Base-by-base conservation (phyloP, 2,113 vertebrate genomes). In the Cromileptes altivelis region DNA sequence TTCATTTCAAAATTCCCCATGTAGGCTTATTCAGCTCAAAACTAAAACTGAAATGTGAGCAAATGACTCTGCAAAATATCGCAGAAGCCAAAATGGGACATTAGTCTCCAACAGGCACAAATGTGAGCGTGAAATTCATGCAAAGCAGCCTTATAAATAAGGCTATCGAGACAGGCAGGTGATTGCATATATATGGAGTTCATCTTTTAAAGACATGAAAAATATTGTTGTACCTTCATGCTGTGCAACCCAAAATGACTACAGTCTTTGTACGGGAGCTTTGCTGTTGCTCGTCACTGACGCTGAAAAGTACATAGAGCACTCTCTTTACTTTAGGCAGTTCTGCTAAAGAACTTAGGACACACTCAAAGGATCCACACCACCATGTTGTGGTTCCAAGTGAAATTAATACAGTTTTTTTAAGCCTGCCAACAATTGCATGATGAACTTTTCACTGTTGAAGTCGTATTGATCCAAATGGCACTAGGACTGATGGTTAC, bases 341-440 rank as follows among this genome's bases (percentile, higher is more conserved):
- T 55, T 73, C 14, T 72, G 23, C n/a, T 30, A 21, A 30, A 53
- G 2, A 75, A 42, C 30, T 37, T 37, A 1, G 13, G 6, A 62
- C 45, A 65, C 30, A 53, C 23, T 58, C 18, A 70, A 55, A 15
- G 23, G 14, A 50, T 50, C 18, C 27, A 47, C 33, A 7, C 25
- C 62, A 45, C 53, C 65, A 7, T 49, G 55, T 21, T 60, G 9
- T 75, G 75, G 52, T 42, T 71, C 30, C 6, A 75, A 67, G 45
- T 75, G 19, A 75, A 73, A 67, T 27, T 1, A 3, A 78, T 70
- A 17, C 18, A 37, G 8, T 23, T 58, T 63, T n/a, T n/a, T 57
- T 68, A 61, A 50, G 27, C 23, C 50, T 65, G 47, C 63, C 68
- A 55, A 75, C 60, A 73, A 86, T 58, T 76, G 65, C 75, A 75